These are phyloP conservation scores for Intellagama lesueurii DNA, from an alignment of 2,797 vertebrate species.

Conservation along the genomic window DNA sequence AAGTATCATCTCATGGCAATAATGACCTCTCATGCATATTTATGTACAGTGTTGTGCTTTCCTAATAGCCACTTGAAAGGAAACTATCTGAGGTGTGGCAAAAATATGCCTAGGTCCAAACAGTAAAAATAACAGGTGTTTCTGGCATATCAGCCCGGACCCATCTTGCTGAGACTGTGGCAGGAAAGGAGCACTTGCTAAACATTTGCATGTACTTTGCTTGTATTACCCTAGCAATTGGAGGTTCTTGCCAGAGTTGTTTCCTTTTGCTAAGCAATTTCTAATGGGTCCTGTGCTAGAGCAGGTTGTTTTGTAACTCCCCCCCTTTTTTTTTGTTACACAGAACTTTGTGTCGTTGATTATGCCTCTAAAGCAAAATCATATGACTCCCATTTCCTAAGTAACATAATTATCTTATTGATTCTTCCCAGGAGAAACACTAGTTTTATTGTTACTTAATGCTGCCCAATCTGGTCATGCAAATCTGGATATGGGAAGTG, in stretches of 20 bases:
- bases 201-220: conserved; percentile 4
- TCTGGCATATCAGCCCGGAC: conserved; percentile 48
- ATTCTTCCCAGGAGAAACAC: conserved; percentile 74
- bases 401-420: conserved; percentile 76
- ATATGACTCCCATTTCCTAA: conserved; percentile 70
- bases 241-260: conserved; percentile 13
- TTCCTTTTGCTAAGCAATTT: conserved; percentile 52
- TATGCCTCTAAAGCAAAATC: conserved; percentile 74
- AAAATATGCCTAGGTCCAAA: conserved; percentile 69
- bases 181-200: conserved; percentile 20
- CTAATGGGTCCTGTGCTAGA: conserved; percentile 29
- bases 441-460: conserved; percentile 80
- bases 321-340: conserved; percentile 42
- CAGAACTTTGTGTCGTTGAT: conserved; percentile 61
- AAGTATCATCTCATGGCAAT: conserved; percentile 71
- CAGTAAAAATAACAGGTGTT: conserved; percentile 57
- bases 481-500: conserved; percentile 73
- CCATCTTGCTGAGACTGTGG: not conserved
- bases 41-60: conserved; percentile 71
- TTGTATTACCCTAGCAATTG: conserved; percentile 30
- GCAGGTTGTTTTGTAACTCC: conserved; percentile 52
- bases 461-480: conserved; percentile 74
- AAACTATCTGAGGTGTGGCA: conserved; percentile 67
- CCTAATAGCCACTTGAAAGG: conserved; percentile 73
- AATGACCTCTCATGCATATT: conserved; percentile 78